Base-by-base conservation (phyloP, 2,888 invertebrate species). In the Harpagoxenus sublaevis region DNA sequence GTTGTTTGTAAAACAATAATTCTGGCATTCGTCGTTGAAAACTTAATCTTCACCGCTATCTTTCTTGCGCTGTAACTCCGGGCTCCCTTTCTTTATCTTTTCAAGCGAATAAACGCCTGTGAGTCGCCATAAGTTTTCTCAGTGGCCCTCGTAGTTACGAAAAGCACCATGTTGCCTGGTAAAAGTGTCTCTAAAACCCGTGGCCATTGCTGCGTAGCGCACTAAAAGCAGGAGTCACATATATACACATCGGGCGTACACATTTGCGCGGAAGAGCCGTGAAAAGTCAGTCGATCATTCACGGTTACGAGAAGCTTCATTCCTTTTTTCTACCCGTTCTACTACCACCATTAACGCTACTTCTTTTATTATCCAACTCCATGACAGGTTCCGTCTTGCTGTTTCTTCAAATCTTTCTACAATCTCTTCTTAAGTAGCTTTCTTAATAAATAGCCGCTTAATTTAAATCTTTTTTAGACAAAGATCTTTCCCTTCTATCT, bases 221-320 rank as follows among this genome's bases (percentile, higher is more conserved):
- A 71, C 55, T 84, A 77, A 84, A 79, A 85, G 85, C 66, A 66
- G 51, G 51, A 51, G 15, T 18, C 45, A 73, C 79, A 60, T 73
- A 45, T 73, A 63, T 15, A 74, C 23, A 73, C 23, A 73, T 28
- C 23, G 42, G 3, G 42, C 15, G 77, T 81, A 71, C 31, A 71
- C 60, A 82, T 82, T 77, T 75, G 45, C 70, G 28, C n/a, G 23
- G 51, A 74, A 82, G 53, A 66, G 53, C 73, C 48, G 73, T 57
- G 66, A 73, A 85, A 83, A 78, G 83, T 87, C 75, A 31, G 55
- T 66, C 73, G 70, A 83, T 85, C 55, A 62, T 83, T n/a, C 71
- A 62, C 35, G 28, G 65, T 77, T 71, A 77, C 55, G 82, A 78
- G n/a, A 60, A 73, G 70, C 31, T 83, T 83, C 48, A 57, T 83